These are phyloP conservation scores for Aphrocallistes beatrix DNA, from an alignment of 37 sponge, comb jelly and placozoan species.

Conservation along the genomic window DNA sequence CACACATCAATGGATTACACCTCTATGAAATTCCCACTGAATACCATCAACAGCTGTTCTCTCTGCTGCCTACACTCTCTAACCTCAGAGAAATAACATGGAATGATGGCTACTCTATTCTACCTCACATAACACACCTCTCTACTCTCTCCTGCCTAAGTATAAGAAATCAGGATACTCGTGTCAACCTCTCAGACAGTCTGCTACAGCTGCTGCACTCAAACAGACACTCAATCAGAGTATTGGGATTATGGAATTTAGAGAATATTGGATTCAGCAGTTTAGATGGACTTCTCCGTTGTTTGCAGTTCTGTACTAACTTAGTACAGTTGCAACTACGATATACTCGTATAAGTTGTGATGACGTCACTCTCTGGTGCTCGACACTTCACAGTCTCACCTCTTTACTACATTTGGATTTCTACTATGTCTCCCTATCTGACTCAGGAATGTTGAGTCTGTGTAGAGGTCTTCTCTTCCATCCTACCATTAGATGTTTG, in stretches of 20 bases:
- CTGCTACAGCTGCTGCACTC: too few relatives aligned
- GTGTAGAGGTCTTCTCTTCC: background rate
- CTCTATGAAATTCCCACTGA: background rate
- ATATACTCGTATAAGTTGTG: background rate
- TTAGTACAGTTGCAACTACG: background rate
- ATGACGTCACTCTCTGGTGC: background rate
- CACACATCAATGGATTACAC: background rate
- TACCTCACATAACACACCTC: too few relatives aligned
- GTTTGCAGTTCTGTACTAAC: too few relatives aligned
- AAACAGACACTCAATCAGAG: too few relatives aligned
- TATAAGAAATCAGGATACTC: too few relatives aligned
- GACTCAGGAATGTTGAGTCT: background rate
- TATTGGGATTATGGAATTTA: background rate
- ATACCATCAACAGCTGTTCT: background rate
- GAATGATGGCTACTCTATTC: too few relatives aligned
- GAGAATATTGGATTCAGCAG: background rate
- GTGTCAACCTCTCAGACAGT: too few relatives aligned
- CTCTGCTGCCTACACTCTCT: background rate
- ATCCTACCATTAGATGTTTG: background rate
- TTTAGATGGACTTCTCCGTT: too few relatives aligned
- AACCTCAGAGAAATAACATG: background rate
- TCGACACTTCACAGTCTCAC: background rate
- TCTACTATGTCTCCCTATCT: background rate
- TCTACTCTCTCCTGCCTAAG: too few relatives aligned
- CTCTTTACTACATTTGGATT: background rate